These are phyloP conservation scores for Coenobita brevimanus DNA, from an alignment of 1,140 invertebrate genomes.

Conservation along the genomic window DNA sequence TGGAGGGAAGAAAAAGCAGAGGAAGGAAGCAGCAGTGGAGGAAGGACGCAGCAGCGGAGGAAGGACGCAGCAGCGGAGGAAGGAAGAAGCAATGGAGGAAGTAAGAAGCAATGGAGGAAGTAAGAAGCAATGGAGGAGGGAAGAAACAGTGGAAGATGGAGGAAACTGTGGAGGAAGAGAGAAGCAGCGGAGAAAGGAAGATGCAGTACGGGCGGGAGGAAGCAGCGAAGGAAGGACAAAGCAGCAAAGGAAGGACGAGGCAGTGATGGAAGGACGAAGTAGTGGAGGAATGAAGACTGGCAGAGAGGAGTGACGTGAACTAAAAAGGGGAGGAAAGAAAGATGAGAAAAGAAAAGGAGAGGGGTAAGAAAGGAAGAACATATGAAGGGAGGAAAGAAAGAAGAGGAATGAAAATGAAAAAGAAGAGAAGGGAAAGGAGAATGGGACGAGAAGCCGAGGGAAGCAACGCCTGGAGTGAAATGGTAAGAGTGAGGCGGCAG, in stretches of 20 bases:
- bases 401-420: not conserved
- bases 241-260: not conserved
- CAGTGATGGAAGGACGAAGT: not conserved
- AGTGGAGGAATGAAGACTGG: not conserved
- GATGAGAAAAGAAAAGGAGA: not conserved
- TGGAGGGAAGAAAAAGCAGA: too few species aligned
- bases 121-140: not conserved
- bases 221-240: not conserved
- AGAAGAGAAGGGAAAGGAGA: not conserved
- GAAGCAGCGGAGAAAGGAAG: not conserved
- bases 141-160: not conserved
- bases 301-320: not conserved
- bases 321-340: not conserved
- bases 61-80: not conserved
- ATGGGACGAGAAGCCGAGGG: not conserved
- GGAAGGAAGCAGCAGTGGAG: too few species aligned
- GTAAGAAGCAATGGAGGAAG: not conserved
- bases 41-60: not conserved
- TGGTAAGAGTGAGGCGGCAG: too few species aligned
- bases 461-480: not conserved
- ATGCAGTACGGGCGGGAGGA: not conserved
- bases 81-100: not conserved
- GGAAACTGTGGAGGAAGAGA: not conserved
- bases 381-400: not conserved
- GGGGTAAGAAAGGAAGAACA: not conserved